Percentiles rank a stretch among this genome's conserved stretches.
These are phyloP conservation scores for Campoplex capitator DNA, from an alignment of 2,888 invertebrate species.

Conservation along the genomic window DNA sequence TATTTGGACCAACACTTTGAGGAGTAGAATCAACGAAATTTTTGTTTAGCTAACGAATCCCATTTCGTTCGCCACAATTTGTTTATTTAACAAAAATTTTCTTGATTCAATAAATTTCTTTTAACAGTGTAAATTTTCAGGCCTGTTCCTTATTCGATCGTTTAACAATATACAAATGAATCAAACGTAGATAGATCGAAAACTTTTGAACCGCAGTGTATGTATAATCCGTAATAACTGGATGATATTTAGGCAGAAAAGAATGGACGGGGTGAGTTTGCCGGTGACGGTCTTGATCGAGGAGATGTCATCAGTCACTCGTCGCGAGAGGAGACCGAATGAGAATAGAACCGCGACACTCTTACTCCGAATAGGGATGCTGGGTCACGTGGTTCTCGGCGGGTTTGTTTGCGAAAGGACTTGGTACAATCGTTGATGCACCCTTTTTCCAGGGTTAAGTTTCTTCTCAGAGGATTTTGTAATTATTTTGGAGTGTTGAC, in stretches of 20 bases:
- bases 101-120: too few species aligned
- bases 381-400: conserved; percentile 38
- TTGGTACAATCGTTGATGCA: conserved; percentile 72
- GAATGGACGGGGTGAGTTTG: conserved; percentile 68
- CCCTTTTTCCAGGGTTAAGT: conserved; percentile 22
- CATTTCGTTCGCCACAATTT: too few species aligned
- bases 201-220: background rate
- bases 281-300: conserved; percentile 78
- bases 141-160: background rate
- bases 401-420: conserved; percentile 75
- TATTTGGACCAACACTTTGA: too few species aligned
- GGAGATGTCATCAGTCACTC: conserved; percentile 82
- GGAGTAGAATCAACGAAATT: too few species aligned
- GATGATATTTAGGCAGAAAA: conserved; percentile 72
- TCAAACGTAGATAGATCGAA: background rate
- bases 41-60: too few species aligned
- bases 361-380: conserved; percentile 72
- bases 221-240: conserved; percentile 56
- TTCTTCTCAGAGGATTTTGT: conserved; percentile 22
- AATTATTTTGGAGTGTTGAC: conserved; percentile 29
- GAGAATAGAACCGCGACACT: conserved; percentile 52
- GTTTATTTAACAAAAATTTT: too few species aligned
- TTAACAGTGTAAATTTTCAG: background rate
- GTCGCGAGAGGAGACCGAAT: conserved; percentile 62
- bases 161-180: background rate